These are phyloP conservation scores for Limnephilus rhombicus DNA, from an alignment of 2,888 invertebrate species.

Conservation along the genomic window DNA sequence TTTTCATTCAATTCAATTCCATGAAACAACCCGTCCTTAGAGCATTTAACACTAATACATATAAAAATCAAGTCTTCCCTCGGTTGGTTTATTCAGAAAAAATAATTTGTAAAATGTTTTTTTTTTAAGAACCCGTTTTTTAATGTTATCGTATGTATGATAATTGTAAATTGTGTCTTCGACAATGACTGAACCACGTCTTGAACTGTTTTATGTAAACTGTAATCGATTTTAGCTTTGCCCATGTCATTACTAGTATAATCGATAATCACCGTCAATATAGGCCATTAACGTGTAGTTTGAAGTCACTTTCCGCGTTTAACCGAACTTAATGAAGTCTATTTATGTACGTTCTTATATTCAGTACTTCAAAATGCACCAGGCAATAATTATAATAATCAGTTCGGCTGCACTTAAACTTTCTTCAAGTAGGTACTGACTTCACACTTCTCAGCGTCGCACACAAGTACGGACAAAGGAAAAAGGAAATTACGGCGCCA, in stretches of 20 bases:
- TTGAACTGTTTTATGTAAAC: not conserved
- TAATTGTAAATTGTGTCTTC: not conserved
- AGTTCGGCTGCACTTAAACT: not conserved
- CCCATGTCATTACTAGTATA: not conserved
- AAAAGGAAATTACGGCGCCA: too few relatives aligned
- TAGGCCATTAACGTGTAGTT: not conserved
- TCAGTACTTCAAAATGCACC: not conserved
- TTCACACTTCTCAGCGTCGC: not conserved
- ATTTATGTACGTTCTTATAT: not conserved
- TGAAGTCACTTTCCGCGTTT: not conserved
- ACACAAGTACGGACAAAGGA: too few relatives aligned
- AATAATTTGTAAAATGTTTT: too few relatives aligned
- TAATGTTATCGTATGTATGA: not conserved
- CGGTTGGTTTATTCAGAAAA: not conserved
- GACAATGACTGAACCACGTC: not conserved
- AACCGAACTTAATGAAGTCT: not conserved
- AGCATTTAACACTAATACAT: too few relatives aligned
- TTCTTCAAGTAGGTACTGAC: not conserved
- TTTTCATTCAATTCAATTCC: too few relatives aligned
- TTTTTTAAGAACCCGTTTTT: not conserved
- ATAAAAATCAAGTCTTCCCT: not conserved
- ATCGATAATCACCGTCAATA: not conserved
- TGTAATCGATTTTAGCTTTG: not conserved
- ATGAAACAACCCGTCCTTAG: too few relatives aligned
- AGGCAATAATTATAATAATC: constrained; percentile 1